Evolutionary conservation across 2,797 vertebrate species (phyloP), one percentile per base, ranked within the genome.

Genomic region (Hafferia zeledoni): DNA sequence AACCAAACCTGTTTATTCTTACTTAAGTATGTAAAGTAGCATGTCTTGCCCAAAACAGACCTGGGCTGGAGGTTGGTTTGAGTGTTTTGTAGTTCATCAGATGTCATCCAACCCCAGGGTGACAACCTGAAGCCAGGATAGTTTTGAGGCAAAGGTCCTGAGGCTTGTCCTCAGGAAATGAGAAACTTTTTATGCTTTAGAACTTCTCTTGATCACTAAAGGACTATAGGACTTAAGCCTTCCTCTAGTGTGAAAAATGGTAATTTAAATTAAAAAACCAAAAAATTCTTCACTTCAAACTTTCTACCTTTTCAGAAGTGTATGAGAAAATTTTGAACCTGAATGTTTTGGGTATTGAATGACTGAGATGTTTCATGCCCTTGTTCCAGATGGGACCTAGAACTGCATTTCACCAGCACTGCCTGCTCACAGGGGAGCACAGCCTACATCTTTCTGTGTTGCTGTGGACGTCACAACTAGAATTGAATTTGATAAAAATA

Each of bases 391-490:
- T 8, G 25, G 17, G 27, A 39, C 78, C 63, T 35, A 70, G 68
- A 71, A 22, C n/a, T 3, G 3, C 41, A 4, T 10, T n/a, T 59
- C 16, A 9, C 35, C 28, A 17, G 33, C 0, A 0, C 56, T 39
- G 60, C n/a, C 30, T 55, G n/a, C 75, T 83, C 14, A 0, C 31
- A 10, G 28, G 44, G 33, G 57, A 71, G 20, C 4, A 1, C 57
- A 28, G 57, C 33, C 53, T 52, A 1, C 2, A 0, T 47, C 11
- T 61, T 33, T 33, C 59, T 82, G 37, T 50, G 14, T 61, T 1
- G 0, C 59, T 46, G 13, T 43, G 49, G 76, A 31, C 50, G n/a
- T 84, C 53, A 37, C 0, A 0, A 46, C 33, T 72, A 27, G 27
- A 60, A 64, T 39, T 0, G 0, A 35, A 39, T 69, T 76, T 31